phyloP scores from a whole-genome alignment of 2,113 vertebrate species.

The Myocastor coypus region DNA sequence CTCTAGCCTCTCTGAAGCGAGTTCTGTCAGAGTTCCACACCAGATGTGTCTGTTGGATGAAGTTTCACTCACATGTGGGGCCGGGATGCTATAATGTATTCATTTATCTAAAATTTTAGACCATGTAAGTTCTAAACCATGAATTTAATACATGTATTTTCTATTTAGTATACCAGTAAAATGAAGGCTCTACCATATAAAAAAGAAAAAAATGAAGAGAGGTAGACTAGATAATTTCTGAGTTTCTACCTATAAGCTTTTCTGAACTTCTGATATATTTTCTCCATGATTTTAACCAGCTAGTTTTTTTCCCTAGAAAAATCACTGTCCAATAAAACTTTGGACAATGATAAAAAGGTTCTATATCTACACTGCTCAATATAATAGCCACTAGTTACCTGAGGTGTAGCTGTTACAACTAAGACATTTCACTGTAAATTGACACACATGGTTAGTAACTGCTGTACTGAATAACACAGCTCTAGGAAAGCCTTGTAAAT shows the following conservation, averaged over 20 bases:
- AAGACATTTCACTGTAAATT: neutral
- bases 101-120: neutral
- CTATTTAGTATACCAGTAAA: constrained; percentile 32
- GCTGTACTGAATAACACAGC: neutral
- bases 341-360: neutral
- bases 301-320: neutral
- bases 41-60: too few species aligned
- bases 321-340: neutral
- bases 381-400: rapidly evolving
- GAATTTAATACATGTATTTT: neutral
- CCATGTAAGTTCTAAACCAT: neutral
- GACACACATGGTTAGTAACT: neutral
- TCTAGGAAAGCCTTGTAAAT: neutral
- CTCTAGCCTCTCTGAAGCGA: too few species aligned
- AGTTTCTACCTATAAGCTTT: neutral
- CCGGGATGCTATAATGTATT: neutral
- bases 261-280: neutral
- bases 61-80: too few species aligned
- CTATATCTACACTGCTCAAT: rapidly evolving
- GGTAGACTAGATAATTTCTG: neutral
- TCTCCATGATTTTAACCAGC: neutral
- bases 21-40: too few species aligned
- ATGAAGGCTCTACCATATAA: neutral
- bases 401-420: neutral
- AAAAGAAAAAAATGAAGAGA: neutral